Conservation (phyloP, 2,797 vertebrate species). For the Coranthus polyacanthus region DNA sequence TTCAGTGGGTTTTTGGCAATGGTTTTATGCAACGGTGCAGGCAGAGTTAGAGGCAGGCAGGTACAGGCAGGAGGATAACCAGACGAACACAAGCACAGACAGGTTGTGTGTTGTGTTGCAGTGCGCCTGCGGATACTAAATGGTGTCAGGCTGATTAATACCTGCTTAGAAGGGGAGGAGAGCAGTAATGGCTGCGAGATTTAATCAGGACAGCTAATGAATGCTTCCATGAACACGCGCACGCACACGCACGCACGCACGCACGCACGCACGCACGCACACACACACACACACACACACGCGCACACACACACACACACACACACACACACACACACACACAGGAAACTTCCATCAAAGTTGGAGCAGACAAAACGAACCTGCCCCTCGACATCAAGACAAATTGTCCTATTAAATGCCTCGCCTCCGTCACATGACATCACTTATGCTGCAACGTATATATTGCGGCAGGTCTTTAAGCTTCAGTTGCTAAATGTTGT, state of each 20-base stretch:
- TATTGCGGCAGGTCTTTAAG: background rate
- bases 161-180: slow-evolving; percentile 56
- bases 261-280: slow-evolving; percentile 11
- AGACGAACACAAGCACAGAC: slow-evolving; percentile 10
- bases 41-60: slow-evolving; percentile 1
- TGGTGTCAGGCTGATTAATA: slow-evolving; percentile 73
- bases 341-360: slow-evolving; percentile 57
- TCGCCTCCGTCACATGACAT: background rate
- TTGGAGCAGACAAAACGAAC: slow-evolving; percentile 30
- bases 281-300: slow-evolving; percentile 9
- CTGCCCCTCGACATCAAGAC: slow-evolving; percentile 36
- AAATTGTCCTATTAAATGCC: slow-evolving; percentile 23
- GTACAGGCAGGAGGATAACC: no score
- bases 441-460: background rate
- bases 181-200: slow-evolving; percentile 68
- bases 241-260: slow-evolving; percentile 33
- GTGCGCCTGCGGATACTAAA: slow-evolving; percentile 49
- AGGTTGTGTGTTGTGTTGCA: slow-evolving; percentile 30
- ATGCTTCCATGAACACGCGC: slow-evolving; percentile 54
- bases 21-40: background rate
- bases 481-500: background rate
- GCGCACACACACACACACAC: slow-evolving; percentile 12
- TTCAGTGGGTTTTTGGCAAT: background rate
- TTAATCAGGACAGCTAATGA: slow-evolving; percentile 76
- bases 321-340: slow-evolving; percentile 20